phyloP scores from a whole-genome alignment of 1,140 invertebrate genomes.

The Bombus pyrosoma region DNA sequence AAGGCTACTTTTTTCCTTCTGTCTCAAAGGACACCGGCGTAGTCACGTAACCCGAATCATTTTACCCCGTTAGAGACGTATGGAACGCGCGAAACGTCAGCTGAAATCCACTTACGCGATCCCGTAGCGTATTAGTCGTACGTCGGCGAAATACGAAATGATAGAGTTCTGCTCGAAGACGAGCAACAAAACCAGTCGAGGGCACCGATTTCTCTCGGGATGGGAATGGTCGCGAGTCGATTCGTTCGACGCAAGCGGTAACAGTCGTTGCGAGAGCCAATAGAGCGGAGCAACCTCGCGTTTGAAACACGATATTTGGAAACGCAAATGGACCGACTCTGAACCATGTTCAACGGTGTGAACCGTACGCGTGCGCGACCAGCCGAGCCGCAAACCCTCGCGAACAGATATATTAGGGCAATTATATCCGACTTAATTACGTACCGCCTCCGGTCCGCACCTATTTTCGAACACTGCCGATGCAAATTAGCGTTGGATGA shows the following conservation, averaged over 20 bases:
- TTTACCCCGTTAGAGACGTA: constrained; percentile 1
- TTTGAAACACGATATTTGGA: constrained; percentile 59
- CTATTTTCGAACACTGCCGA: constrained; percentile 33
- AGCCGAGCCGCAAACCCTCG: not conserved
- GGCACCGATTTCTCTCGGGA: too few species aligned
- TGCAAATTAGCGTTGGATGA: constrained; percentile 25
- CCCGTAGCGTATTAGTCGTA: not conserved
- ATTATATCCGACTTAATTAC: constrained; percentile 74
- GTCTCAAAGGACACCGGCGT: constrained; percentile 39
- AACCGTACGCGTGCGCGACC: constrained; percentile 9
- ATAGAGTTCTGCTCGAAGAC: too few species aligned
- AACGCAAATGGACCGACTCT: constrained; percentile 47
- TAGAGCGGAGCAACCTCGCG: not conserved
- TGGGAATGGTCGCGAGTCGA: too few species aligned
- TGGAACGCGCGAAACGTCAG: constrained; percentile 20
- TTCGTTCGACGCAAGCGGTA: not conserved
- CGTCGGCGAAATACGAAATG: not conserved
- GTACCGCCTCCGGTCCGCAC: constrained; percentile 47
- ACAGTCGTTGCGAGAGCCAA: not conserved
- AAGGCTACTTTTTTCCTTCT: constrained; percentile 25
- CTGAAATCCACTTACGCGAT: constrained; percentile 1
- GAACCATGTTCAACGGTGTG: constrained; percentile 1
- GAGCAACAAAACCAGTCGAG: too few species aligned
- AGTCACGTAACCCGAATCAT: constrained; percentile 59
- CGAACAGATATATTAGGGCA: constrained; percentile 66